Percentiles rank a stretch among this genome's conserved stretches.
These are phyloP conservation scores for Neosilurus mollespiculum DNA, from an alignment of 2,797 vertebrate species.

Conservation along the genomic window DNA sequence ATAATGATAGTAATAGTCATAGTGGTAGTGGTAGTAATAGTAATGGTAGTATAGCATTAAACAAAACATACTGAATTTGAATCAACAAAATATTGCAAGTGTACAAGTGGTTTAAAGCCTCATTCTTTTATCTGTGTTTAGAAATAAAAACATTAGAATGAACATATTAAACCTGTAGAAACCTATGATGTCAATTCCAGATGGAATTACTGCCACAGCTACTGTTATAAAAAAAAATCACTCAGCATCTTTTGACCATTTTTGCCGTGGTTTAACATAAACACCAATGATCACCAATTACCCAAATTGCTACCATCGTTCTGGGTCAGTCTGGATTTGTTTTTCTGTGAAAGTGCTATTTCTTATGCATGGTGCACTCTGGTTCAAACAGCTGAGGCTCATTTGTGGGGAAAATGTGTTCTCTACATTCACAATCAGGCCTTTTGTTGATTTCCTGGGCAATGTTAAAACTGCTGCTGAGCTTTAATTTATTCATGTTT, in stretches of 20 bases:
- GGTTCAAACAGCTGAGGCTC: slow-evolving; percentile 29
- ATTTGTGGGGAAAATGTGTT: slow-evolving; percentile 20
- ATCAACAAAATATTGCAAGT: neutral
- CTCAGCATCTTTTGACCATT: neutral
- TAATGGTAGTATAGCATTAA: neutral
- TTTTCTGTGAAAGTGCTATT: neutral
- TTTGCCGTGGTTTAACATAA: slow-evolving; percentile 1
- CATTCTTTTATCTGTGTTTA: neutral
- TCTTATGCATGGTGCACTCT: slow-evolving; percentile 4
- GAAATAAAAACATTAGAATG: neutral
- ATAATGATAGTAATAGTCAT: too few relatives aligned
- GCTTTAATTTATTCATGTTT: slow-evolving; percentile 5
- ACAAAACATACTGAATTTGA: neutral
- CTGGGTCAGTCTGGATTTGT: neutral
- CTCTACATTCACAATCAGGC: neutral
- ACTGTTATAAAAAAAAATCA: neutral
- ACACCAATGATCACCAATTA: neutral
- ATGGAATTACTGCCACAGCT: neutral
- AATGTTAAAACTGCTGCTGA: neutral
- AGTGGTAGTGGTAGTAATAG: too few relatives aligned
- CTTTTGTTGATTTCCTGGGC: slow-evolving; percentile 14
- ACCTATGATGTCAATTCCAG: neutral
- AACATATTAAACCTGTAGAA: neutral
- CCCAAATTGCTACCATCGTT: neutral
- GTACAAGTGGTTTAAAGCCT: too few relatives aligned